These are phyloP conservation scores for Blastomussa wellsi DNA, from an alignment of 92 coral and sea anemone species.

Conservation along the genomic window DNA sequence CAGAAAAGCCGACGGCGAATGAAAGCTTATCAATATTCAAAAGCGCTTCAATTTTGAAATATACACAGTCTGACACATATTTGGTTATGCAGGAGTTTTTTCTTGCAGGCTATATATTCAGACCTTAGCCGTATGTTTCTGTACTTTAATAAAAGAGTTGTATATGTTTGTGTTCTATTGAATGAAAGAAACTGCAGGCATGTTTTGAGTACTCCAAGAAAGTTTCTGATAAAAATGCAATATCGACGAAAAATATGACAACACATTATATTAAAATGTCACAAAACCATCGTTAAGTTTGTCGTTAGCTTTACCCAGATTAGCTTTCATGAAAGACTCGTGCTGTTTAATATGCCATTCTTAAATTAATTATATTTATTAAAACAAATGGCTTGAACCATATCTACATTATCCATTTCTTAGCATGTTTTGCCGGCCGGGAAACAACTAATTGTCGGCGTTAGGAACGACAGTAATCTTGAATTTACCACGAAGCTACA, in stretches of 20 bases:
- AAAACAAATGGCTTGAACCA: slow-evolving; percentile 1
- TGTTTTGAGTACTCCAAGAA: not conserved
- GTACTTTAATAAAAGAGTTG: not conserved
- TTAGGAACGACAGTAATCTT: slow-evolving; percentile 10
- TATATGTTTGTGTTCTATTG: not conserved
- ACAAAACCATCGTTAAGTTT: not conserved
- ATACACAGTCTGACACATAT: not conserved
- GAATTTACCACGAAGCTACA: not conserved
- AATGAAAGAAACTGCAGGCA: not conserved
- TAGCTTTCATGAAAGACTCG: not conserved
- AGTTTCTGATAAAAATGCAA: slow-evolving; percentile 6
- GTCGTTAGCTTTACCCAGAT: not conserved
- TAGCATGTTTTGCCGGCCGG: not conserved
- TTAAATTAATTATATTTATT: slow-evolving; percentile 15
- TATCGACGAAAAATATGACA: slow-evolving; percentile 2
- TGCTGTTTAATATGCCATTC: slow-evolving; percentile 13
- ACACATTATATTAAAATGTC: not conserved
- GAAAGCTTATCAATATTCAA: slow-evolving; percentile 3
- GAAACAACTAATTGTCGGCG: not conserved
- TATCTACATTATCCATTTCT: slow-evolving; percentile 3
- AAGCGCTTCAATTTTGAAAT: not conserved
- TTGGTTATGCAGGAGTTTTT: not conserved
- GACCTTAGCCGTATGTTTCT: not conserved
- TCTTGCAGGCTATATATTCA: not conserved
- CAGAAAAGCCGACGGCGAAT: not conserved